Conservation (phyloP, 2,113 vertebrate genomes). For the Romanogobio albipinnatus region DNA sequence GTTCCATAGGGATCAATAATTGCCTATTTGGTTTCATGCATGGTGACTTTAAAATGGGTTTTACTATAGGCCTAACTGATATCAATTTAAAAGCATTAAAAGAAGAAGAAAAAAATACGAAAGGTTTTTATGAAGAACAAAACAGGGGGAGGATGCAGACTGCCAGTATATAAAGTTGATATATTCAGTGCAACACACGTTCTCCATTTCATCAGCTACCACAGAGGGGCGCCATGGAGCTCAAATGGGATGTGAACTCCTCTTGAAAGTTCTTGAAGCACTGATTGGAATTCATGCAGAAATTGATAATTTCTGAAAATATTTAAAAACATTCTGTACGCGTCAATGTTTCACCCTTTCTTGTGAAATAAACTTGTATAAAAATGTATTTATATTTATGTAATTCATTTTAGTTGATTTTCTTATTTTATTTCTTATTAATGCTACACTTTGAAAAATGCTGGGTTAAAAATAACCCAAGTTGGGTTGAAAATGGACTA, state of each 20-base stretch:
- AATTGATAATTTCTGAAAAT: not conserved
- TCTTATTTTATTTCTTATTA: not conserved
- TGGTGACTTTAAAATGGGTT: not conserved
- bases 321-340: not conserved
- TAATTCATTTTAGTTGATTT: not conserved
- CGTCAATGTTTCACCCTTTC: not conserved
- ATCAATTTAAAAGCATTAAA: not conserved
- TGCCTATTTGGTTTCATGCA: too few species aligned
- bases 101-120: not conserved
- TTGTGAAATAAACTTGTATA: not conserved
- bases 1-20: too few species aligned
- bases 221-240: constrained; percentile 7
- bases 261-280: not conserved
- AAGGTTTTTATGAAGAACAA: not conserved
- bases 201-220: not conserved
- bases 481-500: too few species aligned
- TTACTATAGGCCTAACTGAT: not conserved
- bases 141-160: not conserved
- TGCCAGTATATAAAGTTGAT: not conserved
- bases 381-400: not conserved
- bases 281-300: not conserved
- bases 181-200: not conserved
- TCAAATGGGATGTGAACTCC: not conserved
- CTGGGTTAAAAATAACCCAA: too few species aligned
- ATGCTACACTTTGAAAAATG: too few species aligned